Conservation (phyloP, 1,140 invertebrate genomes). For the Drosophila paulistorum region DNA sequence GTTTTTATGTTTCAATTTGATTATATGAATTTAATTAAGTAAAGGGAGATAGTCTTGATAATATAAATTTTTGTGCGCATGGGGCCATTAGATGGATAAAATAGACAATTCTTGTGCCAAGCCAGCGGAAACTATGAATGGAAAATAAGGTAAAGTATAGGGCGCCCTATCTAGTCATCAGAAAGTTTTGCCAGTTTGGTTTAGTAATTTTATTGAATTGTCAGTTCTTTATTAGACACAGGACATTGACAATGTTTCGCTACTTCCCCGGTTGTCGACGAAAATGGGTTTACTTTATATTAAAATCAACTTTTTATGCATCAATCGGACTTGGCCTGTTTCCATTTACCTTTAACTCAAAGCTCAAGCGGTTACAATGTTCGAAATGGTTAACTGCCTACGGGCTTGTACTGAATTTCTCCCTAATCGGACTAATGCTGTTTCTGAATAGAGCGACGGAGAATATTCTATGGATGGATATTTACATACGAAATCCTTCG, state of each 20-base stretch:
- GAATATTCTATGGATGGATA: neutral
- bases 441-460: neutral
- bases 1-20: slow-evolving; percentile 59
- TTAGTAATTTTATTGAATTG: neutral
- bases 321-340: slow-evolving; percentile 52
- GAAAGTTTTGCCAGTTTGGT: neutral
- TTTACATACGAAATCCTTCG: slow-evolving; percentile 34
- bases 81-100: no score
- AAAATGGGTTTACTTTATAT: slow-evolving; percentile 20
- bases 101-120: no score
- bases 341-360: slow-evolving; percentile 34
- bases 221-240: neutral
- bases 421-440: slow-evolving; percentile 6
- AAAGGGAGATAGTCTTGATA: no score
- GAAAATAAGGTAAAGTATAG: no score
- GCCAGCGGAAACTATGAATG: no score
- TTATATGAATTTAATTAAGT: slow-evolving; percentile 42
- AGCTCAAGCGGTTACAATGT: slow-evolving; percentile 5
- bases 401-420: slow-evolving; percentile 22
- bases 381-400: slow-evolving; percentile 34
- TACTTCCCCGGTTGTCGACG: slow-evolving; percentile 18
- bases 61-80: no score
- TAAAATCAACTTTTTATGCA: slow-evolving; percentile 21
- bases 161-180: neutral
- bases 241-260: slow-evolving; percentile 28